phyloP scores from a whole-genome alignment of 2,888 invertebrate species.

The Trileptium ribeirensis region DNA sequence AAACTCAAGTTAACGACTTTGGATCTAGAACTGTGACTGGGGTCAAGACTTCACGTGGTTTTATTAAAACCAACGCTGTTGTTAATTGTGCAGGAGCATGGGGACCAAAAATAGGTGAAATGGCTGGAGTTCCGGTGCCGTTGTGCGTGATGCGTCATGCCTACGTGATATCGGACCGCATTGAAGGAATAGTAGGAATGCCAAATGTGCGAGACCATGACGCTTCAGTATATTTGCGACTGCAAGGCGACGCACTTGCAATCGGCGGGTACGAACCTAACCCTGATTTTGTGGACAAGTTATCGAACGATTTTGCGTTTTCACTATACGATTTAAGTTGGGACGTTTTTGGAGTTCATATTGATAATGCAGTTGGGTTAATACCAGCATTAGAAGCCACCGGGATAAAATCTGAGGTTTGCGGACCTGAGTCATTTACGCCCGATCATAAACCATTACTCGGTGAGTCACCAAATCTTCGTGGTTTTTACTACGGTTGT shows the following conservation, averaged over 20 bases:
- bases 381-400: background rate
- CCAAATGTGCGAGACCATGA: constrained; percentile 84
- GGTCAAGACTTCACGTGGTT: constrained; percentile 67
- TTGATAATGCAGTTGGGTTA: constrained; percentile 48
- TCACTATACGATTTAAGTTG: constrained; percentile 78
- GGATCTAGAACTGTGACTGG: constrained; percentile 67
- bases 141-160: constrained; percentile 77
- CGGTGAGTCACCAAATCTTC: constrained; percentile 58
- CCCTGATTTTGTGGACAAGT: constrained; percentile 69
- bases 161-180: constrained; percentile 72
- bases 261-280: constrained; percentile 82
- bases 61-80: constrained; percentile 68
- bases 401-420: constrained; percentile 22
- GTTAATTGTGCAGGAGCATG: constrained; percentile 75
- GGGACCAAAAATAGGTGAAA: constrained; percentile 67
- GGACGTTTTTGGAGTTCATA: constrained; percentile 71
- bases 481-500: constrained; percentile 74
- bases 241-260: constrained; percentile 70
- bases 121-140: constrained; percentile 66
- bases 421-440: constrained; percentile 68
- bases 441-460: constrained; percentile 81
- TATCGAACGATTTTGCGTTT: constrained; percentile 72
- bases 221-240: constrained; percentile 65
- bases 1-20: constrained; percentile 61
- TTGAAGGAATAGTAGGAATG: constrained; percentile 66